A percentile compares a stretch with the other conserved stretches of the same genome.
These are phyloP conservation scores for Carapus acus DNA, from an alignment of 2,797 vertebrate species.

Conservation along the genomic window DNA sequence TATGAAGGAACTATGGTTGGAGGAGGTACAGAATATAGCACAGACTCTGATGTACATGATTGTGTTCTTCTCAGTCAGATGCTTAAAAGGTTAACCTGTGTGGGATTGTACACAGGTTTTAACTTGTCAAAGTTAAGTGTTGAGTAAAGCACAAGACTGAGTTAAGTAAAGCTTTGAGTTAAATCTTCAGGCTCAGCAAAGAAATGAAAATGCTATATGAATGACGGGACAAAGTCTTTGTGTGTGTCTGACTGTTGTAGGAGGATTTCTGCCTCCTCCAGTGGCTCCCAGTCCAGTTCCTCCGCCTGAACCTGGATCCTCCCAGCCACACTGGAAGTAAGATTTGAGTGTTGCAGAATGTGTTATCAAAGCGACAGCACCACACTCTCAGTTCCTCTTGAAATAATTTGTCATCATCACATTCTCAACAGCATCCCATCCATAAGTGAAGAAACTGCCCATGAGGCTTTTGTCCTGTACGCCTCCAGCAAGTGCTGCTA, in stretches of 20 bases:
- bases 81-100: too few species aligned
- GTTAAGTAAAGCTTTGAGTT: too few species aligned
- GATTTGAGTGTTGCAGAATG: too few species aligned
- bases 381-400: conserved; percentile 16
- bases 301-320: conserved; percentile 54
- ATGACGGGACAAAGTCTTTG: too few species aligned
- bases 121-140: too few species aligned
- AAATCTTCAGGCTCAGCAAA: too few species aligned
- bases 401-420: conserved; percentile 3
- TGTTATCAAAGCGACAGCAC: too few species aligned
- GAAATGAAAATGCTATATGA: too few species aligned
- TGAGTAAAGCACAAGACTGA: too few species aligned
- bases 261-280: conserved; percentile 74
- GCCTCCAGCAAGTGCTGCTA: conserved; percentile 73
- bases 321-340: conserved; percentile 70
- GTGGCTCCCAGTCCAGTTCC: conserved; percentile 59
- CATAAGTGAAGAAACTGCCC: conserved; percentile 67
- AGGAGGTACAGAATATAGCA: conserved; percentile 51
- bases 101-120: too few species aligned
- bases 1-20: conserved; percentile 72
- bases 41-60: neutral
- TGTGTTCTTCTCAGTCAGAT: neutral
- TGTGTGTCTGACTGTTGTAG: conserved; percentile 36
- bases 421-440: conserved; percentile 63
- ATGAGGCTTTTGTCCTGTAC: conserved; percentile 62